Conservation (phyloP, 2,113 vertebrate species). For the Nerophis ophidion region DNA sequence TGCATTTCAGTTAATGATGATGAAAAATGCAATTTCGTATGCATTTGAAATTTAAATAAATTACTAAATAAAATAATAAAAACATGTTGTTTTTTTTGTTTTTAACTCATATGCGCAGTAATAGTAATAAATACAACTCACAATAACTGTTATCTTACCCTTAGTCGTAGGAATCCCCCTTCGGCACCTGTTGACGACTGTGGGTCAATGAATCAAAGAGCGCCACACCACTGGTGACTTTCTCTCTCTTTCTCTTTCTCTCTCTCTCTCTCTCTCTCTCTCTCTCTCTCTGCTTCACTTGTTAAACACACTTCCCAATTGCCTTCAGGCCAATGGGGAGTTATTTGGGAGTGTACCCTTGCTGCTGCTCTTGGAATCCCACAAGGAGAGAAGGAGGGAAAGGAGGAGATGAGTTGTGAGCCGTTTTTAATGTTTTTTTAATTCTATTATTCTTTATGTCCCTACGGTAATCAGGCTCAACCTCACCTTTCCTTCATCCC, state of each 20-base stretch:
- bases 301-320: conserved; percentile 56
- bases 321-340: conserved; percentile 66
- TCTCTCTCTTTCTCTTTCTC: conserved; percentile 4
- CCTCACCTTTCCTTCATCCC: not conserved
- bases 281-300: conserved; percentile 40
- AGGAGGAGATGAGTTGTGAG: conserved; percentile 44
- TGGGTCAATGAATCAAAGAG: conserved; percentile 35
- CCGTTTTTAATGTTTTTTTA: conserved; percentile 19
- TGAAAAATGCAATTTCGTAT: not conserved
- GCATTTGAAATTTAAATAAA: too few species aligned
- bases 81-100: too few species aligned
- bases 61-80: too few species aligned
- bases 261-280: conserved; percentile 8
- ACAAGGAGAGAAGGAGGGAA: conserved; percentile 9
- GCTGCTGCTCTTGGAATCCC: conserved; percentile 23
- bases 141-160: conserved; percentile 51
- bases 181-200: conserved; percentile 67
- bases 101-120: too few species aligned
- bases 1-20: not conserved
- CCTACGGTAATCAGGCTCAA: conserved; percentile 18
- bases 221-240: conserved; percentile 43
- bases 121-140: not conserved
- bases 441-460: conserved; percentile 1
- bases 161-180: conserved; percentile 30
- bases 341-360: conserved; percentile 61